Base-by-base conservation (phyloP, 2,113 vertebrate genomes). In the Gallinago media region DNA sequence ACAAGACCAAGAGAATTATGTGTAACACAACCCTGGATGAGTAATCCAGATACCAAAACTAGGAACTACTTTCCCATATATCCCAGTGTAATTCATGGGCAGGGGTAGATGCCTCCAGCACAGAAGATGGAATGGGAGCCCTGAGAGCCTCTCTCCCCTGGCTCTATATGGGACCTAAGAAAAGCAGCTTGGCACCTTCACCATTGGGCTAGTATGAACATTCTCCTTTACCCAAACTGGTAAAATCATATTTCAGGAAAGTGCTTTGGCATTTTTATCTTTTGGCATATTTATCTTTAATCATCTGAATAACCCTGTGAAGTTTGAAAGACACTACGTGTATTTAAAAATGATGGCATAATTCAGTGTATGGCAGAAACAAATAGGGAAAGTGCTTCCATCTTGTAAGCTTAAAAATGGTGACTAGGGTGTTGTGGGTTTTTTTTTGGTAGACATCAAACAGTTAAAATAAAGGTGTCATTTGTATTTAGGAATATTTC, bases 401-500 rank as follows among this genome's bases (percentile, higher is more conserved):
- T n/a, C 12, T 74, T 77, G 27, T 40, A 88, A 83, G 6, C 11
- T 66, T 85, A 55, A 83, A 85, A 6, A 15, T 16, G 3, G 47
- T n/a, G 8, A 38, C 2, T 27, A 21, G 17, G 6, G 0, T 46
- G 13, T 42, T 15, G 6, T 20, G 20, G 18, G 26, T 27, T 13
- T 32, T 49, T 65, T 72, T 50, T 72, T 42, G 7, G 5, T 61
- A 83, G 32, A 19, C 34, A n/a, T 38, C 38, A 76, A 68, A 6
- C 18, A 68, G 42, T 83, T 92, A 77, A 87, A 94, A 75, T n/a
- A 73, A 55, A 93, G 25, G 11, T 63, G 27, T 47, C 76, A 49
- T 56, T 92, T 93, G 23, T 26, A 67, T 79, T 85, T 77, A 23
- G 23, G 8, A 55, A 40, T 93, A 68, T 83, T 85, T 6, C n/a